A percentile compares a stretch with the other conserved stretches of the same genome.
Evolutionary conservation across 2,113 vertebrate genomes (phyloP).

Genomic region (Quiscalus mexicanus): DNA sequence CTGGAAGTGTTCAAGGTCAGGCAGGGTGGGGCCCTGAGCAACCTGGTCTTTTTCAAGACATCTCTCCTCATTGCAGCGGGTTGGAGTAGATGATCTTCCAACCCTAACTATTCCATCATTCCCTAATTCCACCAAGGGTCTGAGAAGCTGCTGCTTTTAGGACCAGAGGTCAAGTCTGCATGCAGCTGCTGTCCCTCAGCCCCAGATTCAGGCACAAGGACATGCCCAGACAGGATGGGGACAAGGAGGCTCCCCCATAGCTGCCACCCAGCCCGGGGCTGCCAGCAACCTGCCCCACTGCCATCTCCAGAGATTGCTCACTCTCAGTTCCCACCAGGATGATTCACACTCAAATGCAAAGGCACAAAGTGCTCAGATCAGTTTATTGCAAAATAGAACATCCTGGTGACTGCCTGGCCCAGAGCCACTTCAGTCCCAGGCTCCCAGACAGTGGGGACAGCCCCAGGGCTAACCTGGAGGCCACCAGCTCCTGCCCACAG

Average conservation of each 20-base stretch:
- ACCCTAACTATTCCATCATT: not conserved
- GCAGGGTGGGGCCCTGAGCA: not conserved
- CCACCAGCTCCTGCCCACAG: not conserved
- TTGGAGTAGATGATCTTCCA: not conserved
- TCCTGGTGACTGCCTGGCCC: not conserved
- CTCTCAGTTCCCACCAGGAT: not conserved
- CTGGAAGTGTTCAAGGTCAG: not conserved
- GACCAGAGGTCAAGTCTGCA: not conserved
- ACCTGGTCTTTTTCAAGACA: not conserved
- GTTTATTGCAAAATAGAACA: not conserved
- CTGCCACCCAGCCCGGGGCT: not conserved
- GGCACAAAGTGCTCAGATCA: not conserved
- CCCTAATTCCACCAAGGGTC: not conserved
- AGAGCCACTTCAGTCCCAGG: not conserved
- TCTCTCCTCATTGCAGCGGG: accelerated
- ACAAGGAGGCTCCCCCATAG: not conserved
- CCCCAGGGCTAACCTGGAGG: not conserved
- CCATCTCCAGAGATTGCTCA: not conserved
- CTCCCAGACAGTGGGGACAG: not conserved
- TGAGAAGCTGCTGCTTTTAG: accelerated
- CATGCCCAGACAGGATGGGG: not conserved
- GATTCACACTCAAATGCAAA: slow-evolving; percentile 41
- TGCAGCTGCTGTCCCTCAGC: not conserved
- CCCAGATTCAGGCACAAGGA: not conserved
- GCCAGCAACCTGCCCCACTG: not conserved